Evolutionary conservation across 2,113 vertebrate species (phyloP).

Genomic region (Zeus faber): DNA sequence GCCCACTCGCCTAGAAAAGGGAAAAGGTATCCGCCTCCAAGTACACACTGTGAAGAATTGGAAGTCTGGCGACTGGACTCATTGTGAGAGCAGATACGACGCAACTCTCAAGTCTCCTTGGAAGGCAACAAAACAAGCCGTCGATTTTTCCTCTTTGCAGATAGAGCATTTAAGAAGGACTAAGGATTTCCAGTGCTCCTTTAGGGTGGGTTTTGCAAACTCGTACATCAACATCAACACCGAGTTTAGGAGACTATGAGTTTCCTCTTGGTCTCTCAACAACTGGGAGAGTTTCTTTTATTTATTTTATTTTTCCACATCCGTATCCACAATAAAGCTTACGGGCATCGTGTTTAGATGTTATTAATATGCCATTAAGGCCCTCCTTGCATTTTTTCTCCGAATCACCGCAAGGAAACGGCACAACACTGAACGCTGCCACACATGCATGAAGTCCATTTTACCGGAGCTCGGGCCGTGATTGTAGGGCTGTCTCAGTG

Average conservation of each 20-base stretch:
- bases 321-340: slow-evolving; percentile 49
- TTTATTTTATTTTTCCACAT: no score
- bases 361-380: slow-evolving; percentile 45
- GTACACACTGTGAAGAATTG: neutral
- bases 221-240: slow-evolving; percentile 46
- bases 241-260: slow-evolving; percentile 30
- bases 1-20: neutral
- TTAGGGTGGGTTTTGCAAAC: slow-evolving; percentile 35
- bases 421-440: slow-evolving; percentile 50
- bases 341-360: slow-evolving; percentile 41
- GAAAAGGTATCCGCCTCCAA: neutral
- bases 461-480: slow-evolving; percentile 42
- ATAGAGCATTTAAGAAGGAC: slow-evolving; percentile 34
- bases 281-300: slow-evolving; percentile 38
- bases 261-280: slow-evolving; percentile 35
- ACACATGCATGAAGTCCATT: slow-evolving; percentile 49
- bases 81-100: neutral
- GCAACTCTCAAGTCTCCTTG: no score
- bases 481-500: slow-evolving; percentile 56
- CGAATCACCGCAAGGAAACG: slow-evolving; percentile 44
- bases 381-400: slow-evolving; percentile 41
- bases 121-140: slow-evolving; percentile 34
- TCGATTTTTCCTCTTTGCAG: slow-evolving; percentile 39
- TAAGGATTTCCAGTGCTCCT: slow-evolving; percentile 43
- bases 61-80: no score